Conservation (phyloP, 2,113 vertebrate species). For the Tyto alba region DNA sequence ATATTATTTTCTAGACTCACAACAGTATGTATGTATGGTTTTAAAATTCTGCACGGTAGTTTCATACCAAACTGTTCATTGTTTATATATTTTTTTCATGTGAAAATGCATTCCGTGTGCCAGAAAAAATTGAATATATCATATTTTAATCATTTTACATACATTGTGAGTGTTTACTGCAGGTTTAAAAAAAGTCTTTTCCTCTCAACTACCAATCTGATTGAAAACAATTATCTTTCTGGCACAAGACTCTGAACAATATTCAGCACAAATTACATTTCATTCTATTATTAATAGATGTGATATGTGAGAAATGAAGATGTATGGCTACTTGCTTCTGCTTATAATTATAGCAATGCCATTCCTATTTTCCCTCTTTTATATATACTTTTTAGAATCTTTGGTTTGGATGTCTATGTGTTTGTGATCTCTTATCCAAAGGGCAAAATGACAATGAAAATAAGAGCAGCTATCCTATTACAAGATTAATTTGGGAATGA, state of each 20-base stretch:
- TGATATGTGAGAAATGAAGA: constrained; percentile 65
- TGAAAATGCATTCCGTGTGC: constrained; percentile 1
- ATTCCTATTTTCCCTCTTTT: constrained; percentile 25
- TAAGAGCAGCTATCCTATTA: constrained; percentile 36
- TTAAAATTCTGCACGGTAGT: constrained; percentile 13
- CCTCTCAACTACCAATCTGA: not conserved
- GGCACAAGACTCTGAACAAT: constrained; percentile 12
- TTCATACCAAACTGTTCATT: constrained; percentile 15
- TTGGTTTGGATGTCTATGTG: not conserved
- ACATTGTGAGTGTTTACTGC: not conserved
- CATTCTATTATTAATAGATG: constrained; percentile 55
- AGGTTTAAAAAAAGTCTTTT: not conserved
- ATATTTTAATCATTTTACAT: constrained; percentile 23
- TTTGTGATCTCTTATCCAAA: constrained; percentile 53
- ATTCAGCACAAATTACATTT: constrained; percentile 57
- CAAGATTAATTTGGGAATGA: constrained; percentile 68
- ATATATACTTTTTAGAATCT: constrained; percentile 8
- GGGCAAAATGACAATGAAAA: constrained; percentile 50
- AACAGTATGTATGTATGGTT: not conserved
- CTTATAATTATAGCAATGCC: constrained; percentile 51
- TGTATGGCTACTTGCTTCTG: constrained; percentile 58
- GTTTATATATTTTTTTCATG: constrained; percentile 10
- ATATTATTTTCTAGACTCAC: constrained; percentile 11
- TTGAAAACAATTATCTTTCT: constrained; percentile 44
- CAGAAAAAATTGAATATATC: not conserved